phyloP scores from a whole-genome alignment of 1,140 invertebrate species.

The Drosophila lowei region DNA sequence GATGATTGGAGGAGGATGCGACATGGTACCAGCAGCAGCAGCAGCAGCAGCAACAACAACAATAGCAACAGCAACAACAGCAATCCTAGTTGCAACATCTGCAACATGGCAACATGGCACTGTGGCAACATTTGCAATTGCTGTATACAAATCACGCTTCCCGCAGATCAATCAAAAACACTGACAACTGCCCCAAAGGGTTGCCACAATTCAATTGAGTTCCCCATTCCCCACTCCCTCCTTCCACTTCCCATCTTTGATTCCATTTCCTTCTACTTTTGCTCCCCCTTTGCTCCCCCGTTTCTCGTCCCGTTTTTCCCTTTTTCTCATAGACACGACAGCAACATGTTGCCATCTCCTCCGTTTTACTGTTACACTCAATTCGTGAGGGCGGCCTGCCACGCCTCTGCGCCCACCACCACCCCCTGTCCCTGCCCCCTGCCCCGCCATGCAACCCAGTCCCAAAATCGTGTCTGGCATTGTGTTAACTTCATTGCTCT shows the following conservation, averaged over 20 bases:
- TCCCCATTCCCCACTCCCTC: neutral
- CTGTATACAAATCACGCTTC: constrained; percentile 72
- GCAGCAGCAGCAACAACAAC: constrained; percentile 9
- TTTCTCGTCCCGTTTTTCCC: constrained; percentile 3
- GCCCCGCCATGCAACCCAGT: constrained; percentile 7
- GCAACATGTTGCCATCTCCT: constrained; percentile 27
- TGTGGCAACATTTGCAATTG: constrained; percentile 50
- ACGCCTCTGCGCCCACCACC: constrained; percentile 35
- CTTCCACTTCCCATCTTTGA: constrained; percentile 3
- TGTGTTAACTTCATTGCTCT: constrained; percentile 65
- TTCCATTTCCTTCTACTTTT: constrained; percentile 6
- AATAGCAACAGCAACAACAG: constrained; percentile 1
- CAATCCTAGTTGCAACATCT: constrained; percentile 5
- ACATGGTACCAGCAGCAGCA: constrained; percentile 25
- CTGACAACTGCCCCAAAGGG: constrained; percentile 53
- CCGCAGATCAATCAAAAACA: constrained; percentile 66
- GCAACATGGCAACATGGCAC: constrained; percentile 20
- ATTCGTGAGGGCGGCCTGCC: constrained; percentile 62
- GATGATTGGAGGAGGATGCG: constrained; percentile 4
- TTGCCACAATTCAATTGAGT: constrained; percentile 70
- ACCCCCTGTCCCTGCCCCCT: constrained; percentile 13
- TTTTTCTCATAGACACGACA: constrained; percentile 37
- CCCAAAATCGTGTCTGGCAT: constrained; percentile 62
- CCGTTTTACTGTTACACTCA: constrained; percentile 59
- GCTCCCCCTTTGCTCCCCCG: neutral